phyloP scores from a whole-genome alignment of 1,140 invertebrate species.

The Macrosteles quadrilineatus region DNA sequence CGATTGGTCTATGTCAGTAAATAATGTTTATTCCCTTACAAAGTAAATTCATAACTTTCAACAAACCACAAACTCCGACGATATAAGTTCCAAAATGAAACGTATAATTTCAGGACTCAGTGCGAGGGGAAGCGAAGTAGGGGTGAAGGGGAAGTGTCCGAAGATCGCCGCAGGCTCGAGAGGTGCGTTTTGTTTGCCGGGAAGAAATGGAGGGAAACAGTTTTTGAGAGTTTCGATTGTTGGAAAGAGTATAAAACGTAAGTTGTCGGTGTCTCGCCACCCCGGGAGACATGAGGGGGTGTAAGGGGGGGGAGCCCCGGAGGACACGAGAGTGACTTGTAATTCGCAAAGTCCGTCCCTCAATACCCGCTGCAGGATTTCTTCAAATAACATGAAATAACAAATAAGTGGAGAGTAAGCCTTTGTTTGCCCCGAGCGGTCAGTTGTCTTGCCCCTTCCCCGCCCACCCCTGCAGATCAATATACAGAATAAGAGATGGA shows the following conservation, averaged over 20 bases:
- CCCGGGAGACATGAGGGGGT: no score
- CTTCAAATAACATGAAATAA: slow-evolving; percentile 32
- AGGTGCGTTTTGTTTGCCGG: neutral
- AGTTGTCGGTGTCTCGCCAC: neutral
- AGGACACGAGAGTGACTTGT: slow-evolving; percentile 20
- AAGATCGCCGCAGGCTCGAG: neutral
- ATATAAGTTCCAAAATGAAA: no score
- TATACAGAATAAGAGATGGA: slow-evolving; percentile 32
- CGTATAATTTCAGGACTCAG: no score
- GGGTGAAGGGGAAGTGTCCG: neutral
- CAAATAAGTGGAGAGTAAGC: slow-evolving; percentile 30
- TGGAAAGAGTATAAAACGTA: slow-evolving; percentile 30
- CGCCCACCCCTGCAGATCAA: slow-evolving; percentile 5
- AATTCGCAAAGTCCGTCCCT: slow-evolving; percentile 17
- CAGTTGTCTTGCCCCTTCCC: slow-evolving; percentile 20
- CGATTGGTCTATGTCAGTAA: no score
- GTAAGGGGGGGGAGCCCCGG: neutral
- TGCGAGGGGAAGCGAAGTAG: neutral
- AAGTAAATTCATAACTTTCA: no score
- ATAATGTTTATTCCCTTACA: no score
- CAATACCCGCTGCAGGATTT: slow-evolving; percentile 21
- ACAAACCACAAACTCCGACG: no score
- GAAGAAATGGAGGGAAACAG: slow-evolving; percentile 11
- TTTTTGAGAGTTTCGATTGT: slow-evolving; percentile 16
- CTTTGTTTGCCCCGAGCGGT: slow-evolving; percentile 25